phyloP scores from a whole-genome alignment of 2,113 vertebrate genomes.

The Paraplagusia blochii region DNA sequence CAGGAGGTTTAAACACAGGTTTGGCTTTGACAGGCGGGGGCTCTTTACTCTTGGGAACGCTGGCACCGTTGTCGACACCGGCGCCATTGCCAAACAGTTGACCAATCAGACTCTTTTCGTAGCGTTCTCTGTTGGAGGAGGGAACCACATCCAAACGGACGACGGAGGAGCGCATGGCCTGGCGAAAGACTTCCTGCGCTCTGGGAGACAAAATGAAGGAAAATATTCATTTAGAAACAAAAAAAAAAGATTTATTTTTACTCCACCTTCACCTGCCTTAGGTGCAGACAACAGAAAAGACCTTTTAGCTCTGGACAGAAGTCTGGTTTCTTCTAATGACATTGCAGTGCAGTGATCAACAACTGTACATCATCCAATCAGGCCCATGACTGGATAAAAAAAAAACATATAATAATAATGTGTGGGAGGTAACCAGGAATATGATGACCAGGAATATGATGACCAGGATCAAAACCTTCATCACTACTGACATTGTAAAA shows the following conservation, averaged over 20 bases:
- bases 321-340: too few relatives aligned
- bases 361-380: too few relatives aligned
- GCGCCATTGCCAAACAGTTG: slow-evolving; percentile 68
- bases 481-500: too few relatives aligned
- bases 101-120: slow-evolving; percentile 86
- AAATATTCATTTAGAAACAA: background rate
- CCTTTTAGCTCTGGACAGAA: too few relatives aligned
- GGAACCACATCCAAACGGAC: slow-evolving; percentile 85
- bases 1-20: slow-evolving; percentile 68
- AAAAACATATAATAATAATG: too few relatives aligned
- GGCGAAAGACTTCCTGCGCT: slow-evolving; percentile 92
- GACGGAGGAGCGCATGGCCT: slow-evolving; percentile 85
- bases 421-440: too few relatives aligned
- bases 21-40: slow-evolving; percentile 79
- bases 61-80: slow-evolving; percentile 68
- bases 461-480: too few relatives aligned
- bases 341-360: too few relatives aligned
- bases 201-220: slow-evolving; percentile 60
- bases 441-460: too few relatives aligned
- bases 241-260: background rate
- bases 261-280: too few relatives aligned
- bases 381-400: too few relatives aligned
- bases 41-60: slow-evolving; percentile 72
- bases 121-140: slow-evolving; percentile 82
- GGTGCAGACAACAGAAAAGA: too few relatives aligned